phyloP scores from a whole-genome alignment of 2,113 vertebrate species.

The Clarias magur region DNA sequence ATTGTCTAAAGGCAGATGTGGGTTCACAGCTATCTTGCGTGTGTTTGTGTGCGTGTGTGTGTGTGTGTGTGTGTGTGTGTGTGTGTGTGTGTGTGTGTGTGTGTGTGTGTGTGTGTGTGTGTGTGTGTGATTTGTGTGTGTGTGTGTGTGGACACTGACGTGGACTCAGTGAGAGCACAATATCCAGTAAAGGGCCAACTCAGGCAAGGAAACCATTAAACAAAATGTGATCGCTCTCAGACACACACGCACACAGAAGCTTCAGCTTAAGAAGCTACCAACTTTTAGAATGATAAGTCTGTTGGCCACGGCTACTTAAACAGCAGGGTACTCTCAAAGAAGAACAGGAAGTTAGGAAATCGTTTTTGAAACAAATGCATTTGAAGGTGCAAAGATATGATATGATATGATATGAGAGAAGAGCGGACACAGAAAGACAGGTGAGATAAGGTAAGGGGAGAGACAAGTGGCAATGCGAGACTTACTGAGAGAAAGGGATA shows the following conservation, averaged over 20 bases:
- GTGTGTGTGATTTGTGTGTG: constrained; percentile 33
- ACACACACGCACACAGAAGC: neutral
- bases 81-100: constrained; percentile 35
- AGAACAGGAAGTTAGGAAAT: neutral
- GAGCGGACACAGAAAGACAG: neutral
- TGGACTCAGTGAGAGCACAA: neutral
- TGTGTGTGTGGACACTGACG: neutral
- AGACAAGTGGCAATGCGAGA: neutral
- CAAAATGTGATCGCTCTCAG: neutral
- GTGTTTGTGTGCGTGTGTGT: constrained; percentile 31
- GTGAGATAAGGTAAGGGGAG: neutral
- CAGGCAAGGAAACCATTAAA: constrained; percentile 4
- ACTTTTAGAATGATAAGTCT: neutral
- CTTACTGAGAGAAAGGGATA: constrained; percentile 24
- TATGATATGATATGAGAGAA: neutral
- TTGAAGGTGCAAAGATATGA: neutral
- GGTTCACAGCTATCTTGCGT: constrained; percentile 51
- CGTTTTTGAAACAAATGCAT: neutral
- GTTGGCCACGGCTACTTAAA: neutral
- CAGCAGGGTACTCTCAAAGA: neutral
- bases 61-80: too few relatives aligned
- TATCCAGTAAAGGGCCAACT: neutral
- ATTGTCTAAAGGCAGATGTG: constrained; percentile 64
- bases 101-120: constrained; percentile 31
- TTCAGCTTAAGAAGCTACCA: neutral